Evolutionary conservation across 2,113 vertebrate genomes (phyloP).

Genomic region (Dasyurus viverrinus): DNA sequence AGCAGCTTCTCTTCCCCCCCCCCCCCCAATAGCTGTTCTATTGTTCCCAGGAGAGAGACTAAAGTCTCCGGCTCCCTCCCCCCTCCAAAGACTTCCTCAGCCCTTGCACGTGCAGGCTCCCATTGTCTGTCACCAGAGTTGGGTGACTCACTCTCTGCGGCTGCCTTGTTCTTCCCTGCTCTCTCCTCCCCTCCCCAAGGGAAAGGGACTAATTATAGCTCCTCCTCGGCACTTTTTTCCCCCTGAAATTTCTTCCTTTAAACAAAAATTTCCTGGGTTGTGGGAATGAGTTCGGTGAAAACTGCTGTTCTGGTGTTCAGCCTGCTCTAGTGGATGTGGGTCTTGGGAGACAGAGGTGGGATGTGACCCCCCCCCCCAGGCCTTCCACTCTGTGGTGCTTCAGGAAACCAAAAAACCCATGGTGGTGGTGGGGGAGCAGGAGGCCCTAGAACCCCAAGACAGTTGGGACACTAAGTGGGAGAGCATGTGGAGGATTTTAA

Average conservation of each 20-base stretch:
- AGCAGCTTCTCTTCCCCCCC: not conserved
- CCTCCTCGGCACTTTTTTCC: conserved; percentile 52
- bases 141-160: conserved; percentile 72
- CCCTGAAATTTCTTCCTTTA: conserved; percentile 69
- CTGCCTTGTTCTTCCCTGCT: not conserved
- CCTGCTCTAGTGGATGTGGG: not conserved
- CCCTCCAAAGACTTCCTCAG: not conserved
- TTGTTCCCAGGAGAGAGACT: not conserved
- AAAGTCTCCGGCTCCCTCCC: not conserved
- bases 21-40: not conserved
- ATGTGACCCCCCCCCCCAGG: not conserved
- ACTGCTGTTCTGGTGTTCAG: not conserved
- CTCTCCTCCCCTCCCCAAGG: conserved; percentile 65
- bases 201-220: conserved; percentile 73
- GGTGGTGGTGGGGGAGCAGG: too few species aligned
- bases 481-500: not conserved
- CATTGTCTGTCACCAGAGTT: conserved; percentile 64
- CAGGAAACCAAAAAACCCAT: not conserved
- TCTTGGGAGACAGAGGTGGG: not conserved
- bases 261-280: conserved; percentile 58
- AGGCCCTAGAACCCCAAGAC: not conserved
- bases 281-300: conserved; percentile 55
- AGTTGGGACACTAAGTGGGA: not conserved
- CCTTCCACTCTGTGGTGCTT: not conserved
- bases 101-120: not conserved